These are phyloP conservation scores for Channa argus DNA, from an alignment of 2,113 vertebrate genomes.

Conservation along the genomic window DNA sequence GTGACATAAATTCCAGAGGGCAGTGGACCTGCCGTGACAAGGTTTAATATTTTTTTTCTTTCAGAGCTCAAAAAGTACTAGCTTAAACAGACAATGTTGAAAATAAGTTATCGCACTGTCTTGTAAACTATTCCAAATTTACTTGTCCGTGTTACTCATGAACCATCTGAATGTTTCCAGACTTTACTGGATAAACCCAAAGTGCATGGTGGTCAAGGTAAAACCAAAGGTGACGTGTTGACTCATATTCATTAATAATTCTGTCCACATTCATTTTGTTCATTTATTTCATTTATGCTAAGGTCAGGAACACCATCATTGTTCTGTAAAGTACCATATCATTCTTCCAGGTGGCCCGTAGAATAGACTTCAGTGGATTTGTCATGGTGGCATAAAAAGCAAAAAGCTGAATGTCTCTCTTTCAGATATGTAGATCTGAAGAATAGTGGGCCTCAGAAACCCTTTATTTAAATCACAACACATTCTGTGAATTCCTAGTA, in stretches of 20 bases:
- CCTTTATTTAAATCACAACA: conserved; percentile 34
- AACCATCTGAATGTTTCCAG: neutral
- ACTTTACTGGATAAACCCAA: too few species aligned
- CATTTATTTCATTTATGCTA: neutral
- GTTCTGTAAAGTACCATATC: neutral
- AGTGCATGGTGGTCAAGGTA: too few species aligned
- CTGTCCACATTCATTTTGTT: too few species aligned
- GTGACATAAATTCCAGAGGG: neutral
- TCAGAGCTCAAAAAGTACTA: too few species aligned
- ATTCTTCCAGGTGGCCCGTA: neutral
- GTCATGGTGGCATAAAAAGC: conserved; percentile 26
- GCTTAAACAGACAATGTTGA: too few species aligned
- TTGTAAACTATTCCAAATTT: too few species aligned
- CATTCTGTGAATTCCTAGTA: conserved; percentile 27
- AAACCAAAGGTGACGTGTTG: too few species aligned
- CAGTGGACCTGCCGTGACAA: neutral
- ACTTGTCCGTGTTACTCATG: too few species aligned
- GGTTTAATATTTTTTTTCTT: too few species aligned
- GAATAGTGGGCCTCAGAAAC: conserved; percentile 1
- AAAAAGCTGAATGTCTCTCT: conserved; percentile 21
- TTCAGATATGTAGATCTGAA: conserved; percentile 7
- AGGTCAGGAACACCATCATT: neutral
- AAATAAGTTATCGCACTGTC: too few species aligned
- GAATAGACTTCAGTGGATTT: conserved; percentile 34
- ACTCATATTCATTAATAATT: too few species aligned